Conservation (phyloP, 2,888 invertebrate genomes). For the Dilophus febrilis region DNA sequence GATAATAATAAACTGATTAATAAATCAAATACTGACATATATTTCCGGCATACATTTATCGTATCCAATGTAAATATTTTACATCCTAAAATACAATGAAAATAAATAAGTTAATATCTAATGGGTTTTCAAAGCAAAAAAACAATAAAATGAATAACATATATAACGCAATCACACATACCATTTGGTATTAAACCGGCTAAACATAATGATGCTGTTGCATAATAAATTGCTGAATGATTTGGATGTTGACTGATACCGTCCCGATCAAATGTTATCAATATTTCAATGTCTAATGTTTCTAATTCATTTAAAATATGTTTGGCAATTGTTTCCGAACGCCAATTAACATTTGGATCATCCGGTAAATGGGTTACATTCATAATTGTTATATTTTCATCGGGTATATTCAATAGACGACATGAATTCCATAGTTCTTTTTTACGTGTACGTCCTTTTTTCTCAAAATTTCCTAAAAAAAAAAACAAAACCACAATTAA, state of each 20-base stretch:
- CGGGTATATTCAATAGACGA: conserved; percentile 56
- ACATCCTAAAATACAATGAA: conserved; percentile 44
- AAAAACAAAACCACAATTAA: not conserved
- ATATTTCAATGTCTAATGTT: conserved; percentile 57
- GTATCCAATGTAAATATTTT: conserved; percentile 69
- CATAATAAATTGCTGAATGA: conserved; percentile 73
- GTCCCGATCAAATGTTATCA: conserved; percentile 85
- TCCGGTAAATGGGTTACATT: conserved; percentile 61
- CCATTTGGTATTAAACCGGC: conserved; percentile 56
- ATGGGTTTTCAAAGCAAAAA: not conserved
- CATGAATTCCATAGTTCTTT: conserved; percentile 72
- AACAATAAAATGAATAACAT: not conserved
- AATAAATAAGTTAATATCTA: conserved; percentile 4
- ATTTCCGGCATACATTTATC: conserved; percentile 73
- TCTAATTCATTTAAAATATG: conserved; percentile 50
- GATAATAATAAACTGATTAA: conserved; percentile 63
- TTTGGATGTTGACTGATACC: conserved; percentile 89
- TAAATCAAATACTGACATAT: conserved; percentile 66
- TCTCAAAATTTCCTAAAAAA: conserved; percentile 44
- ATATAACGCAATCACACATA: conserved; percentile 29
- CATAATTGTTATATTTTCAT: conserved; percentile 53
- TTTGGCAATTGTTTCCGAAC: conserved; percentile 42
- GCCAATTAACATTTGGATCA: conserved; percentile 61
- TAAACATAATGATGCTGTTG: conserved; percentile 59
- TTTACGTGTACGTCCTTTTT: conserved; percentile 28